Percentiles rank a stretch among this genome's conserved stretches.
phyloP scores from a whole-genome alignment of 2,113 vertebrate genomes.

The Phocoena phocoena region DNA sequence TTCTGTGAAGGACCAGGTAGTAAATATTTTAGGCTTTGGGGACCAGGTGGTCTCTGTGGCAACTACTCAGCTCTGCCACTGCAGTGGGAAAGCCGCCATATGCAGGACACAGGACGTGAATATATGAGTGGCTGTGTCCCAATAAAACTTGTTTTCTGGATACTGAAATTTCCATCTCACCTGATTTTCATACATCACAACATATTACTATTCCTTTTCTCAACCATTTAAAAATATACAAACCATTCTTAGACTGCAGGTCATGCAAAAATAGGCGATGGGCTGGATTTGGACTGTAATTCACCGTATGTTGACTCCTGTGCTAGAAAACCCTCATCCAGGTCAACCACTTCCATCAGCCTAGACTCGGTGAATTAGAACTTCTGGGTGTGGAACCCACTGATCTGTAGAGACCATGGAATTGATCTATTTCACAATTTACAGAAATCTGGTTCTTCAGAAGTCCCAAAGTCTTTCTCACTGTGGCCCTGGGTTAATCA shows the following conservation, averaged over 20 bases:
- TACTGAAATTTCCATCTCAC: not conserved
- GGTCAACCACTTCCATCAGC: not conserved
- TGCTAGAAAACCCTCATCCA: not conserved
- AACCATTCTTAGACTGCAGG: not conserved
- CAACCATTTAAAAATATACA: not conserved
- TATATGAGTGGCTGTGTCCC: not conserved
- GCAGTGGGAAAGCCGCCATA: not conserved
- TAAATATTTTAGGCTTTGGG: not conserved
- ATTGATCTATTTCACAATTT: not conserved
- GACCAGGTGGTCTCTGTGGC: not conserved
- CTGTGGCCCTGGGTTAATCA: not conserved
- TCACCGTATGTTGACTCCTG: not conserved
- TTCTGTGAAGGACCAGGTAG: not conserved
- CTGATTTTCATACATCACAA: not conserved
- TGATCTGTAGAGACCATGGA: too few species aligned
- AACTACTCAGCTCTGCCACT: not conserved
- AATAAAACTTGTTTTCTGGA: not conserved
- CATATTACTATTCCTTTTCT: not conserved
- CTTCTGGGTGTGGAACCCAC: not conserved
- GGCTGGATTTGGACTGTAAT: not conserved
- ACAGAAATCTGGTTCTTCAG: not conserved
- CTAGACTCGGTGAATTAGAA: not conserved
- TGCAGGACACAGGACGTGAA: fast-evolving
- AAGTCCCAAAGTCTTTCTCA: not conserved
- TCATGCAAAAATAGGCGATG: not conserved